These are phyloP conservation scores for Antrozous pallidus DNA, from an alignment of 2,797 vertebrate genomes.

Conservation along the genomic window DNA sequence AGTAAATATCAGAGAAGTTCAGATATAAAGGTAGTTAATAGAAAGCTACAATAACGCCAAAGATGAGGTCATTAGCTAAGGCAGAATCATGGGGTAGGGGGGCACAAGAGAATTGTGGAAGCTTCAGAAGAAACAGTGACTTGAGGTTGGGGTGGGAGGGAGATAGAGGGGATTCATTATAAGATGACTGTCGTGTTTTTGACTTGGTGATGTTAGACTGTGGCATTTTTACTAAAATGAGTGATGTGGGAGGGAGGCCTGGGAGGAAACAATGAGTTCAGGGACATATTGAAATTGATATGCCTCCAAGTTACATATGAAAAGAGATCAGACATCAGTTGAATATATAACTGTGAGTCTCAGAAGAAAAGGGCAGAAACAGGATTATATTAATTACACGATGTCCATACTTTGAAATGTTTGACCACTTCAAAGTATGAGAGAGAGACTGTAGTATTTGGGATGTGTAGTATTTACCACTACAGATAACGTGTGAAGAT, in stretches of 20 bases:
- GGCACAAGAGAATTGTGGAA: not conserved
- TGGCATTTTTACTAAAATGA: not conserved
- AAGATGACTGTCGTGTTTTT: not conserved
- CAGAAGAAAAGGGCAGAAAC: not conserved
- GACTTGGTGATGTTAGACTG: not conserved
- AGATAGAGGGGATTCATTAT: fast-evolving
- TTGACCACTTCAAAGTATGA: not conserved
- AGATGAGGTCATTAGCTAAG: not conserved
- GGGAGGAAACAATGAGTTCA: constrained; percentile 2
- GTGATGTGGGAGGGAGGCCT: not conserved
- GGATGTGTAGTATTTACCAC: not conserved
- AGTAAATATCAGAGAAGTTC: not conserved
- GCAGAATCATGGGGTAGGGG: fast-evolving
- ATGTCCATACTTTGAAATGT: not conserved
- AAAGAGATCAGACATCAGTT: not conserved
- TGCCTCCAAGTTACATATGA: not conserved
- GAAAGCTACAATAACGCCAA: not conserved
- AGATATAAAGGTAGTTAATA: not conserved
- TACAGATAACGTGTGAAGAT: not conserved
- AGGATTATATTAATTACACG: not conserved
- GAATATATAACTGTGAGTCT: not conserved
- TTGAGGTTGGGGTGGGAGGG: not conserved
- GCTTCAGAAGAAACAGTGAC: not conserved
- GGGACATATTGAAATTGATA: not conserved
- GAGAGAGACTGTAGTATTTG: not conserved